These are phyloP conservation scores for Danio jaintianensis DNA, from an alignment of 2,797 vertebrate genomes.

Conservation along the genomic window DNA sequence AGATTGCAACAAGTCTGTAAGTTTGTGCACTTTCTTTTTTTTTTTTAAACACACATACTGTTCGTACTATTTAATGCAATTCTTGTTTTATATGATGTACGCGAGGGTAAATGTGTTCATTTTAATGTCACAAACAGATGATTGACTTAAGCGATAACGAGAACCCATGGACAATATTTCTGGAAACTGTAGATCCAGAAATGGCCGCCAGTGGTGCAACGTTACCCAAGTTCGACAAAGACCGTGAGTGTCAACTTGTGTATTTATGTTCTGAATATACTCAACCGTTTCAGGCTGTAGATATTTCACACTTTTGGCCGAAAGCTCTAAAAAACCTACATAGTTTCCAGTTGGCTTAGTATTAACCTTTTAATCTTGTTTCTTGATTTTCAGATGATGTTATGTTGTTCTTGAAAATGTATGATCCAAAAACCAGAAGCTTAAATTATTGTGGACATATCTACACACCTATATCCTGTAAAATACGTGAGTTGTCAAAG, in stretches of 20 bases:
- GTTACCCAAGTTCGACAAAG: conserved; percentile 99
- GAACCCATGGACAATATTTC: conserved; percentile 99
- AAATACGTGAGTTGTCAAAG: conserved; percentile 92
- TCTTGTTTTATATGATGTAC: not conserved
- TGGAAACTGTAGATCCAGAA: conserved; percentile 98
- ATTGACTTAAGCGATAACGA: conserved; percentile 99
- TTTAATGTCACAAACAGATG: conserved; percentile 81
- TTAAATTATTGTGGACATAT: conserved; percentile 99
- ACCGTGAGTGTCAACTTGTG: conserved; percentile 85
- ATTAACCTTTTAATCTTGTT: not conserved
- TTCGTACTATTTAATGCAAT: too few relatives aligned
- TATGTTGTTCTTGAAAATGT: conserved; percentile 99
- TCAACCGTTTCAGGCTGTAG: too few relatives aligned
- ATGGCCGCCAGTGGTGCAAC: conserved; percentile 97
- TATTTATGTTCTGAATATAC: not conserved
- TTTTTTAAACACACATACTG: not conserved
- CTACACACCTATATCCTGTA: conserved; percentile 99
- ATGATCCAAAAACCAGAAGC: conserved; percentile 98
- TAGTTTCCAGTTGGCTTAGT: not conserved
- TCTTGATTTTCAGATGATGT: conserved; percentile 87
- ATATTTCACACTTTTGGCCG: not conserved
- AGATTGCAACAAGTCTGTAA: conserved; percentile 95
- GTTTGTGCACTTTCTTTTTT: conserved; percentile 25
- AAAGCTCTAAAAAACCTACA: not conserved
- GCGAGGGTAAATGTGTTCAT: not conserved